A percentile compares a stretch with the other conserved stretches of the same genome.
Evolutionary conservation across 2,888 invertebrate species (phyloP).

Genomic region (Meloe dianella): DNA sequence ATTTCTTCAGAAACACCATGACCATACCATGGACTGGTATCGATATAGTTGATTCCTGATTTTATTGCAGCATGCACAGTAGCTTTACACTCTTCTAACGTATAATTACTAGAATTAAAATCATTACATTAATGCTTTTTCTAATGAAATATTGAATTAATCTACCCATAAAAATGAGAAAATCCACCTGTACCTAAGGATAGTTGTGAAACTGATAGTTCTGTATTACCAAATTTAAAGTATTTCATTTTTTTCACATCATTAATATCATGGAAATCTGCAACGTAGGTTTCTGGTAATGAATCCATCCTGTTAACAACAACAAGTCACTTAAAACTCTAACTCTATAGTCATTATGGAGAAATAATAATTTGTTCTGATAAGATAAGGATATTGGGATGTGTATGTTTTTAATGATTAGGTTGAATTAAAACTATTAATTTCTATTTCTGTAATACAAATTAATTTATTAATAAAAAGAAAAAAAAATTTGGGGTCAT

Average conservation of each 20-base stretch:
- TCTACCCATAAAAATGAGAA: constrained; percentile 74
- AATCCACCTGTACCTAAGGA: constrained; percentile 80
- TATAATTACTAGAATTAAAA: constrained; percentile 62
- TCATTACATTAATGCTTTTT: background rate
- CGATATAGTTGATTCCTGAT: constrained; percentile 87
- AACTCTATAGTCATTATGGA: background rate
- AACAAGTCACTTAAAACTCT: background rate
- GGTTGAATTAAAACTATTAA: background rate
- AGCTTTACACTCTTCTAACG: constrained; percentile 71
- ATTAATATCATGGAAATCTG: constrained; percentile 69
- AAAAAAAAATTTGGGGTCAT: too few relatives aligned
- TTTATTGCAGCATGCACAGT: constrained; percentile 75
- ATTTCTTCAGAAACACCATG: constrained; percentile 83
- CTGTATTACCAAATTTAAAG: constrained; percentile 75
- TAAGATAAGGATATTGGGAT: background rate
- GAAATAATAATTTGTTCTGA: background rate
- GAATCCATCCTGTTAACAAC: constrained; percentile 16
- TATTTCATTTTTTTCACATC: constrained; percentile 74
- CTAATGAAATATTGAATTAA: background rate
- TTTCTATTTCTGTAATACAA: background rate
- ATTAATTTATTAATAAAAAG: background rate
- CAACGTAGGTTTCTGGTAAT: constrained; percentile 68
- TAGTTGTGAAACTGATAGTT: constrained; percentile 72
- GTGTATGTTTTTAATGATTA: background rate
- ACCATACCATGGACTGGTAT: constrained; percentile 93